phyloP scores from a whole-genome alignment of 2,797 vertebrate genomes.

The Hypotaenidia philippensis region DNA sequence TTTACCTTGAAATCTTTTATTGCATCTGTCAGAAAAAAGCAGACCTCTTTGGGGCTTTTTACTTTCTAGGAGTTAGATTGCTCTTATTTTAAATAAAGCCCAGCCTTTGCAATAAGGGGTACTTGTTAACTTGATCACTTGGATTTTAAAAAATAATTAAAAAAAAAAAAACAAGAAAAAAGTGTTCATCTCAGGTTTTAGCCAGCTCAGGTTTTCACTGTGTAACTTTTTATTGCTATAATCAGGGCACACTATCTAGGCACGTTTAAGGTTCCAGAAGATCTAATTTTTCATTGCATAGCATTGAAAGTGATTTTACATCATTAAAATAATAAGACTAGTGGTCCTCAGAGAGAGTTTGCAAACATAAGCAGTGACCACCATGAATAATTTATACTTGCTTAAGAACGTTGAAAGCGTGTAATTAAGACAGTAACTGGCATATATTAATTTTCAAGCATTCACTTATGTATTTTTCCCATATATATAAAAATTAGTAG shows the following conservation, averaged over 20 bases:
- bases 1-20: background rate
- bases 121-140: background rate
- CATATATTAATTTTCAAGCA: background rate
- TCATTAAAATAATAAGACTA: conserved; percentile 5
- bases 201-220: background rate
- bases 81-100: background rate
- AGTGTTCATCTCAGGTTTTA: background rate
- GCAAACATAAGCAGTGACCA: background rate
- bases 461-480: background rate
- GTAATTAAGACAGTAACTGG: background rate
- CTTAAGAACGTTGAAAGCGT: background rate
- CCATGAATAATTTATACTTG: background rate
- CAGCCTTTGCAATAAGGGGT: background rate
- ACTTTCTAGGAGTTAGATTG: background rate
- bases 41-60: background rate
- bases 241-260: background rate
- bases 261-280: background rate
- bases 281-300: background rate
- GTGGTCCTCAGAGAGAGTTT: background rate
- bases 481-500: background rate
- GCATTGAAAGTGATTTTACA: background rate
- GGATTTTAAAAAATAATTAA: no score
- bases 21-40: background rate
- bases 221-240: background rate
- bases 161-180: no score